Percentiles rank a stretch among this genome's conserved stretches.
Evolutionary conservation across 2,888 invertebrate genomes (phyloP).

Genomic region (Tricholauxania praeusta): DNA sequence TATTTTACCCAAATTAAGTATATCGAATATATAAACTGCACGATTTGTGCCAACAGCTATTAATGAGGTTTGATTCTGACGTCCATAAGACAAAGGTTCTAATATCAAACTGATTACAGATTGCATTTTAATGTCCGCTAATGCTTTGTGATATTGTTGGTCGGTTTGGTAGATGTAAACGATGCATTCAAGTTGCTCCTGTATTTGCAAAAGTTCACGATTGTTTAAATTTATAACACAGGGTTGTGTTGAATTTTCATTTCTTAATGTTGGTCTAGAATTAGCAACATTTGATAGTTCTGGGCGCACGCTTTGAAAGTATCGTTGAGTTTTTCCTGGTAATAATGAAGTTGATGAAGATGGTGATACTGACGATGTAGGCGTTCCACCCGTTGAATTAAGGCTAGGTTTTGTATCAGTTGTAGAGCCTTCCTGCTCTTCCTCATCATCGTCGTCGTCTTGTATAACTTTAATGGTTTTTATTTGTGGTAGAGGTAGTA

Average conservation of each 20-base stretch:
- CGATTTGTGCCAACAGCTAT: slow-evolving; percentile 50
- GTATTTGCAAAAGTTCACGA: slow-evolving; percentile 45
- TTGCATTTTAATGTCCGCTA: slow-evolving; percentile 52
- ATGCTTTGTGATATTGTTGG: slow-evolving; percentile 54
- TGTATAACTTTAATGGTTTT: slow-evolving; percentile 50
- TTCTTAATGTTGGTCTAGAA: too few relatives aligned
- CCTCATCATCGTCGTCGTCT: slow-evolving; percentile 25
- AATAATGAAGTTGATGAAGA: not conserved
- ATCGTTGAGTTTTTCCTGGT: slow-evolving; percentile 2
- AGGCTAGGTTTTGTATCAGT: not conserved
- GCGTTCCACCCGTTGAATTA: slow-evolving; percentile 7
- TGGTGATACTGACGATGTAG: slow-evolving; percentile 20
- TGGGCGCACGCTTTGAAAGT: not conserved
- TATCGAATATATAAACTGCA: slow-evolving; percentile 56
- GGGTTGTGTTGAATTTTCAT: not conserved
- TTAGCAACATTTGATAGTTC: slow-evolving; percentile 12
- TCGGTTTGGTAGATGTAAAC: slow-evolving; percentile 55
- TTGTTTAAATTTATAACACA: slow-evolving; percentile 24
- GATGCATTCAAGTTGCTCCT: slow-evolving; percentile 43
- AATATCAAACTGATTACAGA: slow-evolving; percentile 49
- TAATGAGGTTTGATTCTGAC: slow-evolving; percentile 50
- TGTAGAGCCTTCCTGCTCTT: not conserved
- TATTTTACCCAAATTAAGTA: slow-evolving; percentile 51
- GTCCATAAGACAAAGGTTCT: slow-evolving; percentile 52
- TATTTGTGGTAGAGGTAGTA: slow-evolving; percentile 49